Percentiles rank a stretch among this genome's conserved stretches.
These are phyloP conservation scores for Trichonephila inaurata DNA, from an alignment of 1,140 invertebrate genomes.

Conservation along the genomic window DNA sequence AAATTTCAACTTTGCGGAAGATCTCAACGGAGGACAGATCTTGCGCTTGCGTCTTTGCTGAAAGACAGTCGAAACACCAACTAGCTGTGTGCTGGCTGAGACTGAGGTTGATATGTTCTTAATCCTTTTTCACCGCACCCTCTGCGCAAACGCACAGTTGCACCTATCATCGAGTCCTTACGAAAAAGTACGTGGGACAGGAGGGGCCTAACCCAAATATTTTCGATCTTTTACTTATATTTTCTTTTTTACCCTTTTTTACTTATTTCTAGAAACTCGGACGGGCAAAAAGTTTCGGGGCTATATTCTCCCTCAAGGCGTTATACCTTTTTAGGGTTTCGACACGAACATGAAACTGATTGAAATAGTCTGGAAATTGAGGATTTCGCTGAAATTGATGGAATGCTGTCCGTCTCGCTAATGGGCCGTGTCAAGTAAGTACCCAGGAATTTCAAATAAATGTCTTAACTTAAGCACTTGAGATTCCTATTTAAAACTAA, in stretches of 20 bases:
- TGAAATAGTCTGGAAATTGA: not conserved
- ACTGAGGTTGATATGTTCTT: conserved; percentile 26
- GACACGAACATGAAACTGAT: not conserved
- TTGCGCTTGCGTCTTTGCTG: not conserved
- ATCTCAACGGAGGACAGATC: not conserved
- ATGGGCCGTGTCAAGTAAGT: too few species aligned
- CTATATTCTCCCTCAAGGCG: not conserved
- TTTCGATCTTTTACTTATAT: not conserved
- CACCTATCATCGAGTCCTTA: conserved; percentile 8
- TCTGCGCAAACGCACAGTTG: conserved; percentile 18
- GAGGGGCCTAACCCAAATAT: not conserved
- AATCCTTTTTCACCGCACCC: conserved; percentile 7
- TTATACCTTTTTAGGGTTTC: not conserved
- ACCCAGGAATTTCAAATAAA: too few species aligned
- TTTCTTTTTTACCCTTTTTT: not conserved
- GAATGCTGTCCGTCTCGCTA: not conserved
- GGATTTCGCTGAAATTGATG: not conserved
- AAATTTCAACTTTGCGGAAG: not conserved
- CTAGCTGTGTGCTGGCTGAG: not conserved
- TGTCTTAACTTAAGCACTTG: too few species aligned
- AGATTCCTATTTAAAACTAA: too few species aligned
- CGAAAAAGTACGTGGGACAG: conserved; percentile 1
- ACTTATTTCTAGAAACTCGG: not conserved
- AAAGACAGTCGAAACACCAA: not conserved
- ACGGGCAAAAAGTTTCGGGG: not conserved